These are phyloP conservation scores for Rhabdomys pumilio DNA, from an alignment of 2,797 vertebrate species.

Conservation along the genomic window DNA sequence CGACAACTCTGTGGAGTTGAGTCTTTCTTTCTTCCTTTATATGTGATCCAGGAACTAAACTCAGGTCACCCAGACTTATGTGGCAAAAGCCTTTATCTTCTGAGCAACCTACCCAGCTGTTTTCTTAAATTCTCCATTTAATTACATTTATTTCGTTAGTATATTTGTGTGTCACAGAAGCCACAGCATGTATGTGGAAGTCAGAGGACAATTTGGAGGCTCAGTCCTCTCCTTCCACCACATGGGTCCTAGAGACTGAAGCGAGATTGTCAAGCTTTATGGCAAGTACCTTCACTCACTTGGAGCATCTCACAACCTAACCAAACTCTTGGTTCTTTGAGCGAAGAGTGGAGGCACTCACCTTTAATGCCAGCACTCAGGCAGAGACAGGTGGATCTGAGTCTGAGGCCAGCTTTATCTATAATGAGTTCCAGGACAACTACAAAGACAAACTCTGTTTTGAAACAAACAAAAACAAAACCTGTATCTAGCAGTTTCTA, in stretches of 20 bases:
- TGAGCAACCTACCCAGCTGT: neutral
- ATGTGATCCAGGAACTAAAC: neutral
- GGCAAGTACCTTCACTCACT: neutral
- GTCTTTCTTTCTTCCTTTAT: neutral
- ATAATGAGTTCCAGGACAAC: neutral
- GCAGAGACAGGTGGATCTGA: neutral
- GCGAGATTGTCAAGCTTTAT: neutral
- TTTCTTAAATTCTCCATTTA: constrained; percentile 49
- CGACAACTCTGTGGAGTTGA: neutral
- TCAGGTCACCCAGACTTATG: neutral
- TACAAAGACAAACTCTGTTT: neutral
- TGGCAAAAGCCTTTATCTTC: neutral
- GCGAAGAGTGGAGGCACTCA: too few relatives aligned
- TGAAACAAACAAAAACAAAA: neutral
- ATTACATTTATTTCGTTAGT: neutral
- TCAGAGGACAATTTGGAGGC: neutral
- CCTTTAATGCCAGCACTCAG: neutral
- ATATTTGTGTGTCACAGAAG: neutral
- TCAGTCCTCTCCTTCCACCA: neutral
- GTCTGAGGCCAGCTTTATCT: neutral
- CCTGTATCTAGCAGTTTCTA: constrained; percentile 19
- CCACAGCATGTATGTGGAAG: too few relatives aligned
- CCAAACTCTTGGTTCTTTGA: neutral
- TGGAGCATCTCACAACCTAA: neutral
- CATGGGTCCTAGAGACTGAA: neutral